Evolutionary conservation across 1,140 invertebrate species (phyloP).

Genomic region (Campoletis sonorensis): DNA sequence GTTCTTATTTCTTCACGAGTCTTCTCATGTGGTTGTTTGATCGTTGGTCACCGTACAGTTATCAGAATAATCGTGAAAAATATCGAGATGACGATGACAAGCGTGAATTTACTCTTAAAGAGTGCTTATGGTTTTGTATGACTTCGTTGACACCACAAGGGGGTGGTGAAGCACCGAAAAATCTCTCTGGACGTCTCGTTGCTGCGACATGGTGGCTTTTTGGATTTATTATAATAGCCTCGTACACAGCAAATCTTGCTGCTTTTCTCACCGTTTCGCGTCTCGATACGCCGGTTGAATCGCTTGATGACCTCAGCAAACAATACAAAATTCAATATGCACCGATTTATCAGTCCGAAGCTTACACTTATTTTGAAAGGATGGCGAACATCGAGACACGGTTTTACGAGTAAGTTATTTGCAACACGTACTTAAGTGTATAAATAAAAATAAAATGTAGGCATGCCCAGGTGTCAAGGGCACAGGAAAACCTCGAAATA

Average conservation of each 20-base stretch:
- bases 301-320: slow-evolving; percentile 93
- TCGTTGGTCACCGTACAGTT: slow-evolving; percentile 96
- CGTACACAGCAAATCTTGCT: slow-evolving; percentile 97
- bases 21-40: slow-evolving; percentile 97
- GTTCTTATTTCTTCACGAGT: slow-evolving; percentile 96
- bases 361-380: slow-evolving; percentile 95
- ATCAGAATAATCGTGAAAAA: slow-evolving; percentile 95
- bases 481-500: no score
- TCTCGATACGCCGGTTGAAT: slow-evolving; percentile 94
- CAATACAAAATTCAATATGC: slow-evolving; percentile 98
- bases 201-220: slow-evolving; percentile 99
- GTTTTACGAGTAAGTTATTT: slow-evolving; percentile 92
- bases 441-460: no score
- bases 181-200: slow-evolving; percentile 92
- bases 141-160: slow-evolving; percentile 97
- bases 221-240: slow-evolving; percentile 98
- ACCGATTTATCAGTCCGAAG: slow-evolving; percentile 88
- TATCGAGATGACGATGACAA: slow-evolving; percentile 97
- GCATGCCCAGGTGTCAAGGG: no score
- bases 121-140: slow-evolving; percentile 99
- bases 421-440: not conserved
- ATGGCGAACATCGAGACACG: slow-evolving; percentile 97
- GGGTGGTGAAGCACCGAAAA: slow-evolving; percentile 97
- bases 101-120: slow-evolving; percentile 95
- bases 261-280: slow-evolving; percentile 96